These are phyloP conservation scores for Daktulosphaira vitifoliae DNA, from an alignment of 1,140 invertebrate species.

Conservation along the genomic window DNA sequence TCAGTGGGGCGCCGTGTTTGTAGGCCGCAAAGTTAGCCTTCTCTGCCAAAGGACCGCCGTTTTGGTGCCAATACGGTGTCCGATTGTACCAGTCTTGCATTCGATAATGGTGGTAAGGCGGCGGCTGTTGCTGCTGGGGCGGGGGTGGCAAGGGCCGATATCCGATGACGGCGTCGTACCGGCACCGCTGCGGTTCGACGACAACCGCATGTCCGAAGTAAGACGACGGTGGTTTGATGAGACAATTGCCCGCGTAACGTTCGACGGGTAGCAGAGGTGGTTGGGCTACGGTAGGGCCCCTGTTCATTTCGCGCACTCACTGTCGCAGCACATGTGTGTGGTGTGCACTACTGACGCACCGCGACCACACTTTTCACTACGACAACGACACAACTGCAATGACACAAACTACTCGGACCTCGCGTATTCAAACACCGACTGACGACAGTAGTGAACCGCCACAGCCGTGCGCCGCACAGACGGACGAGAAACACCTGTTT, in stretches of 20 bases:
- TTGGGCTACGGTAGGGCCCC: constrained; percentile 51
- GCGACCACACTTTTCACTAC: not conserved
- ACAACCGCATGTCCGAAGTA: not conserved
- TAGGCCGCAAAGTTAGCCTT: constrained; percentile 35
- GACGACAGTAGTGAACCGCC: not conserved
- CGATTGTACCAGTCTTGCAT: constrained; percentile 21
- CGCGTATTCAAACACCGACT: not conserved
- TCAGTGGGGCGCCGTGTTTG: constrained; percentile 34
- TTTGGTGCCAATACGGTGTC: constrained; percentile 33
- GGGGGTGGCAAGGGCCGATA: not conserved
- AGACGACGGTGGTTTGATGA: constrained; percentile 44
- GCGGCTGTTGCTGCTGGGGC: not conserved
- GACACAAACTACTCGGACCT: not conserved
- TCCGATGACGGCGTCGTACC: constrained; percentile 25
- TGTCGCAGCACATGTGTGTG: not conserved
- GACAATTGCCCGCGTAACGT: constrained; percentile 55
- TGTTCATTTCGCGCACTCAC: constrained; percentile 38
- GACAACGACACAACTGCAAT: not conserved
- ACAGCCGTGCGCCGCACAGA: not conserved
- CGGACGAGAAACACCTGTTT: constrained; percentile 24
- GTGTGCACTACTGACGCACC: not conserved
- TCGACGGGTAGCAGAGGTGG: constrained; percentile 53
- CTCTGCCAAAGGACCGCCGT: constrained; percentile 40
- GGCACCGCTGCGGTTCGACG: constrained; percentile 6
- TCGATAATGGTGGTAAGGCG: not conserved